Evolutionary conservation across 2,797 vertebrate species (phyloP), one percentile per base, ranked within the genome.

Genomic region (Chromis chromis): DNA sequence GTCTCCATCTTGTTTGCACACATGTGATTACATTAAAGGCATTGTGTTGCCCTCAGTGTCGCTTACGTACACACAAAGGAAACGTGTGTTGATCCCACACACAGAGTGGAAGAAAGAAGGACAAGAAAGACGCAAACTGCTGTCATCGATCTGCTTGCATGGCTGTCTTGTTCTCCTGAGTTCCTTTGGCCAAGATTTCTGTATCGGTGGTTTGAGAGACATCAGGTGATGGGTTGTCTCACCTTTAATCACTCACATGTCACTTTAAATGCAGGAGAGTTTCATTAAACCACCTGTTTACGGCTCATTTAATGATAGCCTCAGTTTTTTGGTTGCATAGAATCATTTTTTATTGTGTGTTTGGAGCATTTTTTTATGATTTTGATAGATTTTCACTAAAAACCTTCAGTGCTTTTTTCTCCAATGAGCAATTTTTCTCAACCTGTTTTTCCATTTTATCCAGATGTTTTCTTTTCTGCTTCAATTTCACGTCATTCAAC

Each of bases 1-100:
- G 2, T 56, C 24, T 63, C 59, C 54, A 0, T 54, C 27, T 53
- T 53, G 33, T 52, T 57, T 28, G 42, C 65, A 48, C 65, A 80
- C 31, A 9, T 56, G 65, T 70, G 36, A 25, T 76, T 67, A 78
- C 46, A 40, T 75, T 72, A 68, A 63, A 78, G 66, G 63, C 17
- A 46, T 40, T 74, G 70, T 77, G 1, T 64, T 2, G 5, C 40
- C 46, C 49, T 25, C 53, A 65, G 70, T 69, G 64, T 72, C 11
- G 0, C 57, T 78, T 65, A 78, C 63, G 6, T 28, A 50, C 46
- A 69, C 66, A 84, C 82, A 85, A 81, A 60, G 61, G 48, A 62
- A 10, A 52, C 39, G 58, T 36, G 72, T 24, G 72, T 21, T 11
- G 64, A 58, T 49, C 25, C 25, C 70, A 40, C 57, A 72, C 59